Evolutionary conservation across 1,140 invertebrate species (phyloP).

Genomic region (Bathynomus jamesi): DNA sequence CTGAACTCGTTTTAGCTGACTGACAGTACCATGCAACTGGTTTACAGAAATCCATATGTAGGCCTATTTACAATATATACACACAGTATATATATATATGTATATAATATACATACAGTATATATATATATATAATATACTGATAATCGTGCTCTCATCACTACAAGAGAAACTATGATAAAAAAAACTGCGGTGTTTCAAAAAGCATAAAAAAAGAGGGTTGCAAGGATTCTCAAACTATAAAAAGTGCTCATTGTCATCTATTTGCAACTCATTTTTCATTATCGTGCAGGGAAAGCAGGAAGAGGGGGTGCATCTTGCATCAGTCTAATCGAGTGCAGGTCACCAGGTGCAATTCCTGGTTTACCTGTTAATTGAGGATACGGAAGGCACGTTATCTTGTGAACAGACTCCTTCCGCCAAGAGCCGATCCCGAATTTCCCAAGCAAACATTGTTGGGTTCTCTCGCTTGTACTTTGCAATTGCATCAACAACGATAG

Average conservation of each 20-base stretch:
- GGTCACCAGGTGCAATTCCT: not conserved
- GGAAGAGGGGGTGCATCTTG: not conserved
- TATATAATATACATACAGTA: constrained; percentile 3
- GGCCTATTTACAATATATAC: not conserved
- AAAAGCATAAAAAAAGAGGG: too few relatives aligned
- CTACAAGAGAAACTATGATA: too few relatives aligned
- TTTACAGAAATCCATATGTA: not conserved
- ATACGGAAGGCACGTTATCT: constrained; percentile 97
- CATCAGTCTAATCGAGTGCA: not conserved
- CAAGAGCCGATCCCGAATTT: constrained; percentile 92
- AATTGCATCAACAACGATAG: constrained; percentile 95
- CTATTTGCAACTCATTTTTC: too few relatives aligned
- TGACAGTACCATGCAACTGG: too few relatives aligned
- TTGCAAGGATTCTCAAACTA: too few relatives aligned
- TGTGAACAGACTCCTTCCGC: constrained; percentile 95
- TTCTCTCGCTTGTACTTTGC: constrained; percentile 97
- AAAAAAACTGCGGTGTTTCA: too few relatives aligned
- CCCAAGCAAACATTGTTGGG: constrained; percentile 99
- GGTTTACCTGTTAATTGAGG: constrained; percentile 94
- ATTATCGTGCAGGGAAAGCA: too few relatives aligned
- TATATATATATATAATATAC: constrained; percentile 8
- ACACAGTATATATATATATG: constrained; percentile 7
- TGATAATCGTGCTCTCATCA: too few relatives aligned
- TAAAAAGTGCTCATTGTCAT: too few relatives aligned
- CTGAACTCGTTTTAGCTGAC: too few relatives aligned